Conservation (phyloP, 2,888 invertebrate species). For the Epinotia bilunana region DNA sequence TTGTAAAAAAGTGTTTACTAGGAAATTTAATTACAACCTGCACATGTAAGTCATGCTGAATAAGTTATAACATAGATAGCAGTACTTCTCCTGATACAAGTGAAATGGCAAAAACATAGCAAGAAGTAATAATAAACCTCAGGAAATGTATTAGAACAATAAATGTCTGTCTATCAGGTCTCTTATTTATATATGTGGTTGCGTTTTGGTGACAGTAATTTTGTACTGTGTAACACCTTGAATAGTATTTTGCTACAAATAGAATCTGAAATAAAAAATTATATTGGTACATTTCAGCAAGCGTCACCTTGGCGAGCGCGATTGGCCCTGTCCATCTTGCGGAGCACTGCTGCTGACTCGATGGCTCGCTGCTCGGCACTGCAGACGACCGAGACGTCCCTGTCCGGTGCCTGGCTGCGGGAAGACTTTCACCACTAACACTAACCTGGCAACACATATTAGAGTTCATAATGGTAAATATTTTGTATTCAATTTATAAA, state of each 20-base stretch:
- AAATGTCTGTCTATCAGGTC: too few relatives aligned
- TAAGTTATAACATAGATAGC: background rate
- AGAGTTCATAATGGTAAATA: constrained; percentile 62
- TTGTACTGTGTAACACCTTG: too few relatives aligned
- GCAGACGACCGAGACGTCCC: constrained; percentile 53
- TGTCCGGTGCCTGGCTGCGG: constrained; percentile 60
- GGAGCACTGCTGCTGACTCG: constrained; percentile 57
- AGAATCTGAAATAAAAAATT: too few relatives aligned
- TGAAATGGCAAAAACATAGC: background rate
- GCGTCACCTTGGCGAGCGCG: constrained; percentile 58
- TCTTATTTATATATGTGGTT: too few relatives aligned
- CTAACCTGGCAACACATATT: constrained; percentile 65
- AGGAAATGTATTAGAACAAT: too few relatives aligned
- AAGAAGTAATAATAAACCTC: too few relatives aligned
- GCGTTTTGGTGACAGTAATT: too few relatives aligned
- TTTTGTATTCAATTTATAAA: background rate
- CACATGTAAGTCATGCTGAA: constrained; percentile 59
- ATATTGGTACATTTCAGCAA: constrained; percentile 52
- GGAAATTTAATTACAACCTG: constrained; percentile 64
- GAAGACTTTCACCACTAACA: constrained; percentile 63
- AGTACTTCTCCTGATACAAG: constrained; percentile 8
- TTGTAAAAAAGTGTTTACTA: constrained; percentile 63
- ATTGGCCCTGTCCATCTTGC: constrained; percentile 59
- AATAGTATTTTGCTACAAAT: too few relatives aligned
- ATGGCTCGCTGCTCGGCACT: constrained; percentile 61